These are phyloP conservation scores for Phyllotis vaccarum DNA, from an alignment of 2,797 vertebrate genomes.

Conservation along the genomic window DNA sequence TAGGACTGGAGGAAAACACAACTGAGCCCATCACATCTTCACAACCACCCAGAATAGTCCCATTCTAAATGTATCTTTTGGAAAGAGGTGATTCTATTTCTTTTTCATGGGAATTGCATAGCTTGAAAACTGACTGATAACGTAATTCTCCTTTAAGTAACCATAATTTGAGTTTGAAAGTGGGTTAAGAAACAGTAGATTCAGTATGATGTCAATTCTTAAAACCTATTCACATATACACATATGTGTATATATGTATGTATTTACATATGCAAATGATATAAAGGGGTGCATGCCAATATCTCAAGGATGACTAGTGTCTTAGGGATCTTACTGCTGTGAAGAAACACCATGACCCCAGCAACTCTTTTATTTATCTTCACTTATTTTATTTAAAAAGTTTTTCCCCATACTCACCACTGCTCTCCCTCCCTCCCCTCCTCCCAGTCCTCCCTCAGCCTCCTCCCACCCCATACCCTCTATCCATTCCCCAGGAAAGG, in stretches of 20 bases:
- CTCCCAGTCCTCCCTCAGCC: too few species aligned
- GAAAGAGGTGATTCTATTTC: background rate
- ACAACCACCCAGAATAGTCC: background rate
- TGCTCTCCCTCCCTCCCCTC: too few species aligned
- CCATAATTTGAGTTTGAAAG: background rate
- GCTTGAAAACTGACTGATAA: background rate
- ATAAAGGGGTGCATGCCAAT: background rate
- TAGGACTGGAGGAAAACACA: background rate
- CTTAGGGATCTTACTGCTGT: background rate
- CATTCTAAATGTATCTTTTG: background rate
- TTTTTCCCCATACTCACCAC: too few species aligned
- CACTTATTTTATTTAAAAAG: too few species aligned
- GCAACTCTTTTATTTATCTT: too few species aligned
- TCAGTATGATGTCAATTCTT: background rate
- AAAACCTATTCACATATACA: background rate
- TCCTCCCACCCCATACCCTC: too few species aligned
- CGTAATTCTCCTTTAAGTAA: background rate
- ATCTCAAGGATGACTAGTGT: background rate
- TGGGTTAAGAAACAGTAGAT: background rate
- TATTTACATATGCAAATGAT: background rate
- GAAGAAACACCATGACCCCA: background rate
- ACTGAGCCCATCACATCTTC: background rate
- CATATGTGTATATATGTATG: too few species aligned
- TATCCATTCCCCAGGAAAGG: too few species aligned
- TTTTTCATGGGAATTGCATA: background rate